phyloP scores from a whole-genome alignment of 2,888 invertebrate genomes.

The Dioctria linearis region DNA sequence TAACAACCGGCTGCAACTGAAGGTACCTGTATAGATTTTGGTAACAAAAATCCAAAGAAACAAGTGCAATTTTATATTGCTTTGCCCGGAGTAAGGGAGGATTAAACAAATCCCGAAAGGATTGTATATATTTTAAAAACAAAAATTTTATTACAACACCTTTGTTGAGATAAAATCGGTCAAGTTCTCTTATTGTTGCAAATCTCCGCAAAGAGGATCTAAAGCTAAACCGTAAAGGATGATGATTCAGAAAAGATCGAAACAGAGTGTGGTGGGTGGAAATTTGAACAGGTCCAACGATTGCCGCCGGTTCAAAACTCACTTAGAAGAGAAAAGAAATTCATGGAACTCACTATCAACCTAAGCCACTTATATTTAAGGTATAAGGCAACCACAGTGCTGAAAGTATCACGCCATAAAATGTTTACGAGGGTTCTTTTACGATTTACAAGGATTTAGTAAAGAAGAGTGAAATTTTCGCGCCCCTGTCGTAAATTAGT shows the following conservation, averaged over 20 bases:
- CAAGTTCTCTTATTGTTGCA: neutral
- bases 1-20: too few species aligned
- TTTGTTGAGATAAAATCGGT: neutral
- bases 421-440: constrained; percentile 23
- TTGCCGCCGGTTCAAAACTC: neutral
- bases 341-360: neutral
- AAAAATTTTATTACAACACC: constrained; percentile 13
- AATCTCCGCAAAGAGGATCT: neutral
- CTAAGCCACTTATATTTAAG: constrained; percentile 5
- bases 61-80: neutral
- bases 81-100: neutral
- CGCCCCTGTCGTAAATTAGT: neutral
- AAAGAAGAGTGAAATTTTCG: constrained; percentile 1
- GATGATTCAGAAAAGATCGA: neutral
- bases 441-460: constrained; percentile 11
- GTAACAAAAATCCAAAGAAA: neutral
- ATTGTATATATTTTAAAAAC: neutral
- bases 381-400: constrained; percentile 2
- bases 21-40: too few species aligned
- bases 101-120: neutral
- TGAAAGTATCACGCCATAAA: constrained; percentile 7
- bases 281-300: constrained; percentile 1
- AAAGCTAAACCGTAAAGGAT: neutral
- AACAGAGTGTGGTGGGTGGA: neutral
- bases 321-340: neutral